Percentiles rank a stretch among this genome's conserved stretches.
These are phyloP conservation scores for Polypterus senegalus DNA, from an alignment of 2,113 vertebrate genomes.

Conservation along the genomic window DNA sequence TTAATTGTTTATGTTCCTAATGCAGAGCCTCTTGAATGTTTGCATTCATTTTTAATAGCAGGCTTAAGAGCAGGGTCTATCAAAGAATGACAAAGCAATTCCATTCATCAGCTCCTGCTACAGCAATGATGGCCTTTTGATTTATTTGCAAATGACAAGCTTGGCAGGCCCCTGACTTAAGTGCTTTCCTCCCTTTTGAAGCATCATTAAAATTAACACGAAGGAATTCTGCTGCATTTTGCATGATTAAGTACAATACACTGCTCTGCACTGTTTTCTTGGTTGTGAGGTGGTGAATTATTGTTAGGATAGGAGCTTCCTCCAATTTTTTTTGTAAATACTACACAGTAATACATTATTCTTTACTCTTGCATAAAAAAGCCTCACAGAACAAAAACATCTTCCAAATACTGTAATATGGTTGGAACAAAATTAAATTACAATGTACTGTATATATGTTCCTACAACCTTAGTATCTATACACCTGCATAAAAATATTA, in stretches of 20 bases:
- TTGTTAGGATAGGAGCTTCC: slow-evolving; percentile 19
- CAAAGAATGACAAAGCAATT: slow-evolving; percentile 53
- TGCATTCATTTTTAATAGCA: slow-evolving; percentile 66
- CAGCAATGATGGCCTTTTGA: slow-evolving; percentile 49
- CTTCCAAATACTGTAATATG: too few species aligned
- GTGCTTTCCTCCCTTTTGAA: slow-evolving; percentile 36
- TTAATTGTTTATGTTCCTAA: slow-evolving; percentile 68
- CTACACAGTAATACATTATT: too few species aligned
- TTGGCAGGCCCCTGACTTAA: slow-evolving; percentile 45
- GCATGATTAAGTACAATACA: slow-evolving; percentile 30
- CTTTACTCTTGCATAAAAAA: too few species aligned
- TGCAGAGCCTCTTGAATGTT: slow-evolving; percentile 53
- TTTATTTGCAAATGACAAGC: slow-evolving; percentile 63
- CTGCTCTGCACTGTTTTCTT: background rate
- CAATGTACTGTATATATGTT: too few species aligned
- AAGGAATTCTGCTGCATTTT: slow-evolving; percentile 45
- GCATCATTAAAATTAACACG: slow-evolving; percentile 42
- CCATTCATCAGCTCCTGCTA: slow-evolving; percentile 43
- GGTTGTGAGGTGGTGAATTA: slow-evolving; percentile 9
- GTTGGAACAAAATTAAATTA: too few species aligned
- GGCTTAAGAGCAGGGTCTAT: slow-evolving; percentile 49
- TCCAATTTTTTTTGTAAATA: too few species aligned
- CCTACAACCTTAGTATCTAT: too few species aligned
- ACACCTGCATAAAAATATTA: too few species aligned
- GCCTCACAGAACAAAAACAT: too few species aligned